phyloP scores from a whole-genome alignment of 2,113 vertebrate species.

The Takifugu flavidus region DNA sequence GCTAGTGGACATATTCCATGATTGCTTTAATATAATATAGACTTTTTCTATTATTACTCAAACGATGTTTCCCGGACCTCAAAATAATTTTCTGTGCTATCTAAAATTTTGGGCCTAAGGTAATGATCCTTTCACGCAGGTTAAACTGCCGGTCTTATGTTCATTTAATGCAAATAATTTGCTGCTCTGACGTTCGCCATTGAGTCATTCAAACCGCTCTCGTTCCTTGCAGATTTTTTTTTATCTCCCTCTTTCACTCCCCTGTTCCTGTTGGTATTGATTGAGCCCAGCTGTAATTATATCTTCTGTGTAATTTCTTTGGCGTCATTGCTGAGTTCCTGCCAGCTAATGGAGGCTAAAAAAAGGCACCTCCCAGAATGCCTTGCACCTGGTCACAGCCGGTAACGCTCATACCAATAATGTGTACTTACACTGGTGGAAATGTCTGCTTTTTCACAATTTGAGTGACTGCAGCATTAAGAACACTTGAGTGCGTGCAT shows the following conservation, averaged over 20 bases:
- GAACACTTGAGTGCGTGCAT: not conserved
- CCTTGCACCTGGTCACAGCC: constrained; percentile 50
- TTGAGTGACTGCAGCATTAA: not conserved
- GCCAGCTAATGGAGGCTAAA: constrained; percentile 61
- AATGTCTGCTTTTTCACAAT: constrained; percentile 15
- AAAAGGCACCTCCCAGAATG: constrained; percentile 54
- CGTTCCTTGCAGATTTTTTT: constrained; percentile 32
- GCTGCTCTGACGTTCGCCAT: constrained; percentile 45
- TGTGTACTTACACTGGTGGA: constrained; percentile 16
- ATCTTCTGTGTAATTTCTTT: constrained; percentile 64
- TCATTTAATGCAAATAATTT: constrained; percentile 33
- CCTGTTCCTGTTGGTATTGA: constrained; percentile 59
- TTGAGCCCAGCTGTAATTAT: constrained; percentile 66
- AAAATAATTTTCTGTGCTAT: not conserved
- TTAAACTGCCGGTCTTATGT: constrained; percentile 22
- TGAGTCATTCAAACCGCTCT: constrained; percentile 51
- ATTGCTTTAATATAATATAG: no score
- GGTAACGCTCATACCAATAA: constrained; percentile 27
- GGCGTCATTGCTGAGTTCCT: constrained; percentile 55
- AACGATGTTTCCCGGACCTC: no score
- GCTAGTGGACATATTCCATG: no score
- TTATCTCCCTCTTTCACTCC: constrained; percentile 35
- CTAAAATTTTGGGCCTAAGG: not conserved
- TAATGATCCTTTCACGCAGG: constrained; percentile 16
- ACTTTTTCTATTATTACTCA: no score